Base-by-base conservation (phyloP, 2,113 vertebrate species). In the Callaeas wilsoni region DNA sequence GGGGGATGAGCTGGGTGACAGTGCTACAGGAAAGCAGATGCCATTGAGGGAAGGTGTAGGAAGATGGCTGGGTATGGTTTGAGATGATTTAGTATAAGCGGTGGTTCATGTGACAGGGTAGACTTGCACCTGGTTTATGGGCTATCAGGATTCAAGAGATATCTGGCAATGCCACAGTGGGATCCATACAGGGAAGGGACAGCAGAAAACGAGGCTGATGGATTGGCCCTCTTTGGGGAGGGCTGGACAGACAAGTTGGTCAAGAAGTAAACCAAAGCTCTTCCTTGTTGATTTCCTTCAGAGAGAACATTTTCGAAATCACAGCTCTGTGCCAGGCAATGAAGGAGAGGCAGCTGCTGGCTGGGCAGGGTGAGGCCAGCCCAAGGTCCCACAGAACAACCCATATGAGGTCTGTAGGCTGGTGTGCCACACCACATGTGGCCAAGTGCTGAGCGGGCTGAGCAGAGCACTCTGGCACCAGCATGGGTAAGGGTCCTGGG, bases 361-460 rank as follows among this genome's bases (percentile, higher is more conserved):
- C 21, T 13, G 10, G 42, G 26, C 4, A 37, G 68, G 37, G 42
- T 71, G 59, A 57, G 32, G 35, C 12, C 26, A 57, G 21, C n/a
- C 41, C 2, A 2, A 47, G 44, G 12, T 46, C 25, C 30, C 17
- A 23, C 1, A 2, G 26, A 46, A 25, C 39, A 63, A 20, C 4
- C 20, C 26, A 46, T 9, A 35, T 12, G 33, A 27, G 33, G 39
- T 60, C 16, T 91, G 56, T 47, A 74, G 39, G 60, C 23, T 2
- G 1, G 14, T 41, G 23, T 56, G 16, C 50, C 49, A 16, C 62
- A 25, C 0, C 0, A 13, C 5, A 6, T 2, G 30, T 17, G 9
- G 35, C 26, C 73, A 70, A 8, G 14, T 55, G 37, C 49, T 76
- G 53, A 68, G 35, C 3, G 0, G 39, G 7, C 59, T 8, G 8